These are phyloP conservation scores for Entelurus aequoreus DNA, from an alignment of 2,113 vertebrate genomes.

Conservation along the genomic window DNA sequence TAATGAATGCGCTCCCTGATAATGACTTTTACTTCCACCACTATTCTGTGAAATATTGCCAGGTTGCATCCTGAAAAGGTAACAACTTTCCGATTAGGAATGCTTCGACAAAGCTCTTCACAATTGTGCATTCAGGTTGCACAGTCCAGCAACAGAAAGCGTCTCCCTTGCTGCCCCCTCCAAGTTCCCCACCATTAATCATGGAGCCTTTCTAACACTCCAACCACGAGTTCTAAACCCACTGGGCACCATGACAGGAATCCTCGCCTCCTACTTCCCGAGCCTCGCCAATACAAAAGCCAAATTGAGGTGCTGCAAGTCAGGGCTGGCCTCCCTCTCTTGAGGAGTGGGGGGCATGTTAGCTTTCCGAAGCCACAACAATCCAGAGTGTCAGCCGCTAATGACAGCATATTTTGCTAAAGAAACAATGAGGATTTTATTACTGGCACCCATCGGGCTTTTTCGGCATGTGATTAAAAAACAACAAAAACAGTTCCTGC, in stretches of 20 bases:
- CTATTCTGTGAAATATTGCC: slow-evolving; percentile 45
- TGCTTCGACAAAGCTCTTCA: slow-evolving; percentile 47
- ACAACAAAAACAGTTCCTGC: slow-evolving; percentile 9
- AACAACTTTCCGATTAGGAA: slow-evolving; percentile 47
- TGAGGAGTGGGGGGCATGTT: slow-evolving; percentile 39
- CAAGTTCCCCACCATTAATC: slow-evolving; percentile 63
- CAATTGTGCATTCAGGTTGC: slow-evolving; percentile 65
- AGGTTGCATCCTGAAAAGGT: slow-evolving; percentile 37
- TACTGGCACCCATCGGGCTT: slow-evolving; percentile 10
- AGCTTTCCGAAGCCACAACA: slow-evolving; percentile 35
- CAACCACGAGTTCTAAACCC: slow-evolving; percentile 66
- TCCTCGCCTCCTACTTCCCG: slow-evolving; percentile 55
- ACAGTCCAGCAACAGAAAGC: slow-evolving; percentile 51
- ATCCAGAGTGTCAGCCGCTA: slow-evolving; percentile 29
- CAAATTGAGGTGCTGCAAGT: slow-evolving; percentile 61
- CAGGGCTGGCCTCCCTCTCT: slow-evolving; percentile 51
- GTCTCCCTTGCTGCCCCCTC: slow-evolving; percentile 59
- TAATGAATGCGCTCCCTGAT: slow-evolving; percentile 60
- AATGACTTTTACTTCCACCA: slow-evolving; percentile 19
- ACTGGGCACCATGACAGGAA: slow-evolving; percentile 66
- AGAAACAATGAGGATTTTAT: slow-evolving; percentile 23
- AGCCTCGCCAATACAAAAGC: slow-evolving; percentile 51
- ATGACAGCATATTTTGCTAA: slow-evolving; percentile 37
- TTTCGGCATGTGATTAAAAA: slow-evolving; percentile 13
- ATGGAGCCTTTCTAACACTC: slow-evolving; percentile 61